These are phyloP conservation scores for Spheniscus mendiculus DNA, from an alignment of 2,113 vertebrate genomes.

Conservation along the genomic window DNA sequence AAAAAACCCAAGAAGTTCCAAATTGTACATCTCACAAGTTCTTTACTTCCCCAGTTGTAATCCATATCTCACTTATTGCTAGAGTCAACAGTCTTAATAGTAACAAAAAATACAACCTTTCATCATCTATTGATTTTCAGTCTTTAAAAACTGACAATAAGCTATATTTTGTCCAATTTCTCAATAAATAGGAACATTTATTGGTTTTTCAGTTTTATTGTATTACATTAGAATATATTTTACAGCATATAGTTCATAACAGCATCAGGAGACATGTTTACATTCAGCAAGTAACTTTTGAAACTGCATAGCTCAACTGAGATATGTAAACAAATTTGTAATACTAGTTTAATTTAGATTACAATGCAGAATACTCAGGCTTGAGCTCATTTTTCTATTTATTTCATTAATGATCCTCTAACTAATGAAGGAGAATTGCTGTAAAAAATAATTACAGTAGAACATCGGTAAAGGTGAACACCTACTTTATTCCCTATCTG, in stretches of 20 bases:
- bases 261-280: slow-evolving; percentile 28
- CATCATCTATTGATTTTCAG: slow-evolving; percentile 75
- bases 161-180: slow-evolving; percentile 71
- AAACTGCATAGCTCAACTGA: slow-evolving; percentile 35
- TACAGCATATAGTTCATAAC: slow-evolving; percentile 16
- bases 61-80: slow-evolving; percentile 71
- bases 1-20: slow-evolving; percentile 45
- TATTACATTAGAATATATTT: slow-evolving; percentile 56
- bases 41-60: slow-evolving; percentile 58
- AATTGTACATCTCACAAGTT: slow-evolving; percentile 23
- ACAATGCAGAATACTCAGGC: slow-evolving; percentile 23
- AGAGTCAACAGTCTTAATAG: slow-evolving; percentile 74
- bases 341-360: slow-evolving; percentile 66
- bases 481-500: not conserved
- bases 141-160: slow-evolving; percentile 75
- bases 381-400: slow-evolving; percentile 58
- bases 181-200: slow-evolving; percentile 67
- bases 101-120: slow-evolving; percentile 73
- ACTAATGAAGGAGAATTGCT: slow-evolving; percentile 21
- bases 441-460: slow-evolving; percentile 37
- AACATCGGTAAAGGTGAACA: not conserved
- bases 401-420: slow-evolving; percentile 22
- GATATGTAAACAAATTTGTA: slow-evolving; percentile 60
- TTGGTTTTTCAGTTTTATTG: slow-evolving; percentile 68
- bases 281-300: slow-evolving; percentile 34